Percentiles rank a stretch among this genome's conserved stretches.
Evolutionary conservation across 2,888 invertebrate genomes (phyloP).

Genomic region (Leucania comma): DNA sequence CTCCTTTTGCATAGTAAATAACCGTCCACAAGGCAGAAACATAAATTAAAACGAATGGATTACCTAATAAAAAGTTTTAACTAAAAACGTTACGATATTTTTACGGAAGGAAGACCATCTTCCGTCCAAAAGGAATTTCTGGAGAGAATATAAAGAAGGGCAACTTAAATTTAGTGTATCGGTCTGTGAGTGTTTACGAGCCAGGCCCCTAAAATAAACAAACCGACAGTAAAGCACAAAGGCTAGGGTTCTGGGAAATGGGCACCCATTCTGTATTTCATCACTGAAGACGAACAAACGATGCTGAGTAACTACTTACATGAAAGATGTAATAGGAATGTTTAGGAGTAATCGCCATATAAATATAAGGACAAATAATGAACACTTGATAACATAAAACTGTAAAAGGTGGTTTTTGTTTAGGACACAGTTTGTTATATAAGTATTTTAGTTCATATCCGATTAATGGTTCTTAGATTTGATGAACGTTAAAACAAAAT

Average conservation of each 20-base stretch:
- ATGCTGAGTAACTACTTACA: slow-evolving; percentile 63
- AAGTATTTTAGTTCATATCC: not conserved
- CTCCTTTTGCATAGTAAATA: slow-evolving; percentile 13
- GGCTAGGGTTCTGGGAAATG: slow-evolving; percentile 82
- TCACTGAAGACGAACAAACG: slow-evolving; percentile 77
- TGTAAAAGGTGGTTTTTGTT: not conserved
- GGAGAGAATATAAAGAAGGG: slow-evolving; percentile 82
- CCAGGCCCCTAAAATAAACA: slow-evolving; percentile 86
- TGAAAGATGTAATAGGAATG: slow-evolving; percentile 31
- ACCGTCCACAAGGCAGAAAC: slow-evolving; percentile 7
- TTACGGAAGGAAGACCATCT: slow-evolving; percentile 31
- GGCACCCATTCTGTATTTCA: slow-evolving; percentile 81
- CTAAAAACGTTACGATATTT: slow-evolving; percentile 27
- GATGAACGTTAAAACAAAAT: not conserved
- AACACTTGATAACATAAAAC: not conserved
- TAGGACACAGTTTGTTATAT: not conserved
- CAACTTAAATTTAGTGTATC: slow-evolving; percentile 86
- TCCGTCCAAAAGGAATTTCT: slow-evolving; percentile 73
- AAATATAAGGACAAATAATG: slow-evolving; percentile 7
- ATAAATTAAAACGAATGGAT: slow-evolving; percentile 24
- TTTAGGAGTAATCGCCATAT: not conserved
- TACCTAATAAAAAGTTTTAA: slow-evolving; percentile 16
- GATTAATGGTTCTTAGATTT: not conserved
- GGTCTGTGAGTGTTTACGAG: slow-evolving; percentile 87
- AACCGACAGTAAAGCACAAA: slow-evolving; percentile 85